phyloP scores from a whole-genome alignment of 92 coral and sea anemone species.

The Paramuricea clavata region DNA sequence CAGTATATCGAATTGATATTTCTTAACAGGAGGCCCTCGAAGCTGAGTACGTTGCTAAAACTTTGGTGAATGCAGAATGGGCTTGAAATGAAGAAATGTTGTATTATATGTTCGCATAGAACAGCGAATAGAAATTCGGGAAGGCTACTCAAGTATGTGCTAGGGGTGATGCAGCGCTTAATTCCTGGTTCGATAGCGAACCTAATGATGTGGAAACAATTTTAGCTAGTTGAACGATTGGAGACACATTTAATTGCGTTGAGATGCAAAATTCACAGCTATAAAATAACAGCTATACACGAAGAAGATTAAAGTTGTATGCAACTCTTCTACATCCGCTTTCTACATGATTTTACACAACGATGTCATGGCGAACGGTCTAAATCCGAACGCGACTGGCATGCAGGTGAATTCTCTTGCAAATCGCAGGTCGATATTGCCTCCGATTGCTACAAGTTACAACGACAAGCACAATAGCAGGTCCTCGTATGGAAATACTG shows the following conservation, averaged over 20 bases:
- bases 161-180: not conserved
- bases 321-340: not conserved
- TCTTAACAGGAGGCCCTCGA: not conserved
- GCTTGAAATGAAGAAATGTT: not conserved
- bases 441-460: constrained; percentile 27
- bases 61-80: not conserved
- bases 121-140: not conserved
- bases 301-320: not conserved
- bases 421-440: constrained; percentile 26
- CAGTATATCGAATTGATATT: not conserved
- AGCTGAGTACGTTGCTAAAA: too few relatives aligned
- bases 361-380: not conserved
- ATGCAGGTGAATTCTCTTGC: not conserved
- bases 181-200: not conserved
- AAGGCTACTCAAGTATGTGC: not conserved
- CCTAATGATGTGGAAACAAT: not conserved
- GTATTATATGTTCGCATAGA: not conserved
- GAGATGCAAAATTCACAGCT: not conserved
- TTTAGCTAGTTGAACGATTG: not conserved
- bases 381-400: not conserved
- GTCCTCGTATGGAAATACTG: constrained; percentile 4
- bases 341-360: constrained; percentile 17
- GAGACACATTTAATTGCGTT: not conserved
- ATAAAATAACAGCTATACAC: not conserved
- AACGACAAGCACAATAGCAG: not conserved